Percentiles rank a stretch among this genome's conserved stretches.
Evolutionary conservation across 2,113 vertebrate genomes (phyloP).

Genomic region (Acanthochromis polyacanthus): DNA sequence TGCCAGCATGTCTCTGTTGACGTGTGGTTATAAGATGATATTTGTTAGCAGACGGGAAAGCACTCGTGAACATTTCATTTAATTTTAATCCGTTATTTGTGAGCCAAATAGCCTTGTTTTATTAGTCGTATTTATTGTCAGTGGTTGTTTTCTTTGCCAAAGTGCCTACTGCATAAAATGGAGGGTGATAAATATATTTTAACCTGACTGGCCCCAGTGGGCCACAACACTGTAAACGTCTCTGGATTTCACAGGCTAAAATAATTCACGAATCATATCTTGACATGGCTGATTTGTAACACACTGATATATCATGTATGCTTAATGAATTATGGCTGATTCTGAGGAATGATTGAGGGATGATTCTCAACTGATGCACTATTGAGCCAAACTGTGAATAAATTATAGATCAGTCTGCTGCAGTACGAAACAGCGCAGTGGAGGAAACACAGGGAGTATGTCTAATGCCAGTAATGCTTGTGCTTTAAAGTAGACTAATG

Average conservation of each 20-base stretch:
- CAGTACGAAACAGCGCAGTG: conserved; percentile 52
- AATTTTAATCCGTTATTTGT: conserved; percentile 4
- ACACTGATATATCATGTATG: conserved; percentile 1
- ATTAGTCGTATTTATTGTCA: conserved; percentile 1
- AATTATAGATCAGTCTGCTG: conserved; percentile 70
- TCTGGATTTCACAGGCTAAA: conserved; percentile 4
- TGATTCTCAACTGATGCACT: conserved; percentile 65
- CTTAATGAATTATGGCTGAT: conserved; percentile 29
- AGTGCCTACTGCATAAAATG: conserved; percentile 52
- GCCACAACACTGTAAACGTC: conserved; percentile 6
- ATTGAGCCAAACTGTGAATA: conserved; percentile 74
- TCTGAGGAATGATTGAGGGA: conserved; percentile 30
- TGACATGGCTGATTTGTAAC: conserved; percentile 11
- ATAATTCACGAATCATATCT: conserved; percentile 10
- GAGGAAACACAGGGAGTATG: conserved; percentile 18
- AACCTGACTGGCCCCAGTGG: background rate
- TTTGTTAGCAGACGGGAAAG: background rate
- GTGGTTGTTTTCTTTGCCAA: conserved; percentile 43
- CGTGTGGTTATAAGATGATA: background rate
- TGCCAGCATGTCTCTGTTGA: background rate
- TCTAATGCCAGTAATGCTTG: conserved; percentile 2
- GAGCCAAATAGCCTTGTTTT: conserved; percentile 11
- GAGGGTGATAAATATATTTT: background rate
- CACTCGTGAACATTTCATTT: background rate
- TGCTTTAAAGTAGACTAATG: conserved; percentile 14